These are phyloP conservation scores for Arrhopalites spinosus DNA, from an alignment of 2,888 invertebrate species.

Conservation along the genomic window DNA sequence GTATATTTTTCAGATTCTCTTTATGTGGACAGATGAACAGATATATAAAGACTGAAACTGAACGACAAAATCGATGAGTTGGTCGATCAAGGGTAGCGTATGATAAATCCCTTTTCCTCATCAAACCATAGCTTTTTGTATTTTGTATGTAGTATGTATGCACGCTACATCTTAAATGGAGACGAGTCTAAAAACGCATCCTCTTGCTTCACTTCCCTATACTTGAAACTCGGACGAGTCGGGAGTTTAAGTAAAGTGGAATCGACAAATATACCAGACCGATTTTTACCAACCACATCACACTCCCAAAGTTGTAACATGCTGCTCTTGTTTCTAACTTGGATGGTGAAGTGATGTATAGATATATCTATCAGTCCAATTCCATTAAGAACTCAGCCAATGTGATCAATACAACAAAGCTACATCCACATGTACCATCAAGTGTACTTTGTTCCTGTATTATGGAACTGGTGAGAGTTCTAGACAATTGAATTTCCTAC, in stretches of 20 bases:
- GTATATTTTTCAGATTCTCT: no score
- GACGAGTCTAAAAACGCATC: no score
- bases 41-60: neutral
- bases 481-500: neutral
- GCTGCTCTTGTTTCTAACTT: constrained; percentile 22
- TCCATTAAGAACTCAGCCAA: constrained; percentile 20
- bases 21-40: neutral
- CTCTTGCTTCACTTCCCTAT: no score
- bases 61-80: constrained; percentile 25
- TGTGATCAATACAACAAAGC: constrained; percentile 5
- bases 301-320: constrained; percentile 24
- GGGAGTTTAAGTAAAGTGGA: no score
- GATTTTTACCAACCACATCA: constrained; percentile 21
- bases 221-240: no score
- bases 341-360: constrained; percentile 15
- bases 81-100: neutral
- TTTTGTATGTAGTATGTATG: neutral
- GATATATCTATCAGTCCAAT: constrained; percentile 34
- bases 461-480: neutral
- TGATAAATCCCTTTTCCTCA: neutral
- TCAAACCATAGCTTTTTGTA: no score
- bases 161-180: neutral
- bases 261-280: no score
- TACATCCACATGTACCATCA: neutral
- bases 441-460: constrained; percentile 19